A percentile compares a stretch with the other conserved stretches of the same genome.
These are phyloP conservation scores for Pangasius macronema DNA, from an alignment of 2,797 vertebrate genomes.

Conservation along the genomic window DNA sequence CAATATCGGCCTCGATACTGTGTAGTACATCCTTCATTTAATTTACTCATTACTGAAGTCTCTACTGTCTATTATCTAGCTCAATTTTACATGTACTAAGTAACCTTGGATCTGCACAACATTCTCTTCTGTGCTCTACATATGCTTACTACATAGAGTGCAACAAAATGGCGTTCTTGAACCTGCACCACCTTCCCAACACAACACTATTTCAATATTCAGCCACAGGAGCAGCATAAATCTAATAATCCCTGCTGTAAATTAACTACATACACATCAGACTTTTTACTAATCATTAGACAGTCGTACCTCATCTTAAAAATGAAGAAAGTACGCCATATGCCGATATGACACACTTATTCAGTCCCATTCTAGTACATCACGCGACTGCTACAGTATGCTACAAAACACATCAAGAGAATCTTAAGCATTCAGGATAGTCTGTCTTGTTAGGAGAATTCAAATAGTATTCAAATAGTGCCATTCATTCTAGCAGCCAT, in stretches of 20 bases:
- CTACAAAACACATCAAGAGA: background rate
- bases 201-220: background rate
- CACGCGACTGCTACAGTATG: background rate
- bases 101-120: background rate
- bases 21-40: background rate
- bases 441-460: background rate
- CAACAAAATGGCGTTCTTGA: background rate
- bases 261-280: background rate
- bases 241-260: background rate
- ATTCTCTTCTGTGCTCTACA: background rate
- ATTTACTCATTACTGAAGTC: background rate
- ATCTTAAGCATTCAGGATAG: background rate
- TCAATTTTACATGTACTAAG: background rate
- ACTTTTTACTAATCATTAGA: background rate
- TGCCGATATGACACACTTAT: background rate
- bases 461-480: background rate
- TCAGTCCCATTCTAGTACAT: background rate
- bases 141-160: no score
- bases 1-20: background rate
- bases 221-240: background rate
- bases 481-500: background rate
- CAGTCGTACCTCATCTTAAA: background rate
- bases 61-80: background rate
- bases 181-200: no score
- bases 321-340: background rate